Evolutionary conservation across 2,888 invertebrate species (phyloP), one percentile per base, ranked within the genome.

Genomic region (Arrhopalites spinosus): DNA sequence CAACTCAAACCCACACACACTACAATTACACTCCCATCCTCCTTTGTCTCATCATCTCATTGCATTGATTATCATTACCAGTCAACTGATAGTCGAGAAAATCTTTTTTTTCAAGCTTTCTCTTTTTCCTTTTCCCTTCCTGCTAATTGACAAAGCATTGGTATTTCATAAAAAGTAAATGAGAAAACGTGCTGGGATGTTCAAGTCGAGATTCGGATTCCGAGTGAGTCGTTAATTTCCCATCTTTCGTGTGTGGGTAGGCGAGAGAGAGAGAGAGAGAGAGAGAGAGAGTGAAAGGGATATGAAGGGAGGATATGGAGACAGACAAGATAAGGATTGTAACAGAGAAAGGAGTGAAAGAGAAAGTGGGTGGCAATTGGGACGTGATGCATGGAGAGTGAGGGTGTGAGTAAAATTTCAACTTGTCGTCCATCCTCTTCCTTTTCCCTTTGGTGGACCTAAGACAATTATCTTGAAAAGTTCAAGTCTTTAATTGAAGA

Each of bases 401-500:
- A 29, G 63, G 50, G 3, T 45, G 66, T 66, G 36, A 66, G 30
- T 45, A 66, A 66, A 66, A 66, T 66, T 66, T 66, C 66, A 66
- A 66, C 29, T 20, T 66, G 43, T n/a, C n/a, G n/a, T 66, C 66
- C 66, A 30, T 66, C 66, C 66, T 45, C 66, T 66, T 45, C 25
- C 25, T 17, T 1, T n/a, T 53, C 5, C 5, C 5, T 36, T 3
- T 3, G 36, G 36, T 3, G 23, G 8, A 59, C 23, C 25, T 27
- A 25, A 25, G 23, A 59, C 59, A 66, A 66, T 43, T 66, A 66
- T 36, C 66, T 45, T 5, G 59, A 59, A 66, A 43, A 36, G 66
- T 66, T 66, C 45, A 66, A 43, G 45, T 23, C 66, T 66, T 66
- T 66, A 66, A 66, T 66, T 66, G 66, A 66, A 66, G 66, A 36